Conservation (phyloP, 2,797 vertebrate genomes). For the Molothrus aeneus region DNA sequence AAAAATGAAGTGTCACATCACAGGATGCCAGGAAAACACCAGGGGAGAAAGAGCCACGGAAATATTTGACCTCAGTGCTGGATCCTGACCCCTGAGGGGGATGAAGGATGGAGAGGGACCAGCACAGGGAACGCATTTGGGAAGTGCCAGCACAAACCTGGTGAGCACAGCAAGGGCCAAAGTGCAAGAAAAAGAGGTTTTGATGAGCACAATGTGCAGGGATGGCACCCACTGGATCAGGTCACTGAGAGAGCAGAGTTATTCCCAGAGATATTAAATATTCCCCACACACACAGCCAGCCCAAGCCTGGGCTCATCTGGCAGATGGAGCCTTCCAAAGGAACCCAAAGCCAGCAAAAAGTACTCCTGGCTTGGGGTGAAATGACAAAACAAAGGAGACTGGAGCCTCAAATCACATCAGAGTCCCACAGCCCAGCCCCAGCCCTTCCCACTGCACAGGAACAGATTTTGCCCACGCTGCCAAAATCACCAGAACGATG, state of each 20-base stretch:
- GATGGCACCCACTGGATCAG: not conserved
- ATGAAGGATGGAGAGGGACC: not conserved
- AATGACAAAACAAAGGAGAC: not conserved
- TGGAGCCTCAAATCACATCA: not conserved
- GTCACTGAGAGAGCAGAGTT: not conserved
- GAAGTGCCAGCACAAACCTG: not conserved
- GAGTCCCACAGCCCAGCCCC: not conserved
- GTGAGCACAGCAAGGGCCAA: not conserved
- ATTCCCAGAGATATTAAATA: not conserved
- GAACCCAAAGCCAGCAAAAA: not conserved
- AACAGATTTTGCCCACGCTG: conserved; percentile 26
- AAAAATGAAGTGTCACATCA: not conserved
- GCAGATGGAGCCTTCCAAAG: not conserved
- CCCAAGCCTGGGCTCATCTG: not conserved
- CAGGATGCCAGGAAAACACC: not conserved
- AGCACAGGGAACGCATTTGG: rapidly evolving
- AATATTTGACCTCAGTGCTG: rapidly evolving
- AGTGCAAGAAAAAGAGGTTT: not conserved
- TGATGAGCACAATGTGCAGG: not conserved
- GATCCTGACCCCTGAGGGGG: not conserved
- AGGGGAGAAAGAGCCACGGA: not conserved
- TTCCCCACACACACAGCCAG: not conserved
- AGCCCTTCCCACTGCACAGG: not conserved
- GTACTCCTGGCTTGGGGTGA: not conserved
- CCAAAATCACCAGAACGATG: conserved; percentile 20